Conservation (phyloP, 1,140 invertebrate genomes). For the Drosophila biarmipes region DNA sequence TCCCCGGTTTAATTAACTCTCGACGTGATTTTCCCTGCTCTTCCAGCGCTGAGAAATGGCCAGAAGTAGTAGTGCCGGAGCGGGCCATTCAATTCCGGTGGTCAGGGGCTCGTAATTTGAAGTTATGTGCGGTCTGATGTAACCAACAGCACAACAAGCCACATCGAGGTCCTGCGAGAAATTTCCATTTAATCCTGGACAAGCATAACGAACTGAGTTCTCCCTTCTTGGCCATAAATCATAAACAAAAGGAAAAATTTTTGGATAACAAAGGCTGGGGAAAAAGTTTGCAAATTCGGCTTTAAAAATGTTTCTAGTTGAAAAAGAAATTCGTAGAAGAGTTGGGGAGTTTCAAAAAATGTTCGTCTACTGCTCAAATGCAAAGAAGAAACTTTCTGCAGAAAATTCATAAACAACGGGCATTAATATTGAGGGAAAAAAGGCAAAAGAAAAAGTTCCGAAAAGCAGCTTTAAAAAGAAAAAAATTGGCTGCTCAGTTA, state of each 20-base stretch:
- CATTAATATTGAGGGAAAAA: constrained; percentile 16
- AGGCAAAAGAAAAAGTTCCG: not conserved
- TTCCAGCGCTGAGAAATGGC: constrained; percentile 1
- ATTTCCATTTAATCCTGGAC: constrained; percentile 48
- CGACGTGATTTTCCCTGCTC: constrained; percentile 39
- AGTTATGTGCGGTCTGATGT: constrained; percentile 75
- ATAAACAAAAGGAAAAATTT: constrained; percentile 16
- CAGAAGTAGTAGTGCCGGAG: not conserved
- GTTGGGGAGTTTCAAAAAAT: constrained; percentile 4
- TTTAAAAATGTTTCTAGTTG: constrained; percentile 12
- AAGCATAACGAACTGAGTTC: constrained; percentile 25
- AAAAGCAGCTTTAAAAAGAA: not conserved
- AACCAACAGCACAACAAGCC: constrained; percentile 36
- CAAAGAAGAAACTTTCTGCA: constrained; percentile 3
- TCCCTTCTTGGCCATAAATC: constrained; percentile 20
- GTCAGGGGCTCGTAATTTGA: constrained; percentile 63
- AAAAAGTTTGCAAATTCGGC: constrained; percentile 14
- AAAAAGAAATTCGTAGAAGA: not conserved
- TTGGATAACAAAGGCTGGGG: constrained; percentile 4
- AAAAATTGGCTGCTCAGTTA: not conserved
- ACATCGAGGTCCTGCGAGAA: constrained; percentile 27
- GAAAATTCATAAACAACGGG: constrained; percentile 19
- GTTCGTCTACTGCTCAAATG: constrained; percentile 1
- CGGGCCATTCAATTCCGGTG: constrained; percentile 15
- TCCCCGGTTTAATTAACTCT: constrained; percentile 48